Base-by-base conservation (phyloP, 2,113 vertebrate species). In the Dicentrarchus labrax region DNA sequence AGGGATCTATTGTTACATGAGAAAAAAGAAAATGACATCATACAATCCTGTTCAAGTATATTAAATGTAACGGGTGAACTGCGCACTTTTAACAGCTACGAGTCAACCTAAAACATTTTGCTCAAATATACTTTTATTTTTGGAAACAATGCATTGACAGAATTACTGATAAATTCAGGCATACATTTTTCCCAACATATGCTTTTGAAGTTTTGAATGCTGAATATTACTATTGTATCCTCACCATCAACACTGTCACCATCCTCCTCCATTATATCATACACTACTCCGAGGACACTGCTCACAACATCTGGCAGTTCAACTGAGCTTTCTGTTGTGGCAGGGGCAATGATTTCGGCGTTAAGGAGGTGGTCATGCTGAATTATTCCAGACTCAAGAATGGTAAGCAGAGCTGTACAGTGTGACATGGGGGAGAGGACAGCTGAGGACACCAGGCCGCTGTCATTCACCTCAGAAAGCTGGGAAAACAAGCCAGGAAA, bases 351-450 rank as follows among this genome's bases (percentile, higher is more conserved):
- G 2, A 45, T 53, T 8, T 80, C 62, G 0, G 21, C 6, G 8
- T 62, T 68, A 22, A 86, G 60, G 36, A 85, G 8, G 56, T 30
- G 59, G 8, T 82, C 64, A 22, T 86, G 87, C 62, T 59, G 70
- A 0, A 64, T 16, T 41, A 86, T 76, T 43, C 86, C 84, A 4
- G 92, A 54, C 51, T 77, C 78, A 22, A 98, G 83, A n/a, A 98
- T 2, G 62, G 95, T 96, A 80, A 99, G 96, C 80, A 97, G 6
- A 17, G 96, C 95, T 16, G 95, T 71, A 9, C 47, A 89, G 36
- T 89, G 76, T 0, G 97, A 97, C 56, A 97, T 77, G 0, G 96
- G 95, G 0, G 96, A 97, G 24, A 99, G 83, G 61, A 99, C 83
- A 15, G 96, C 98, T 0, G 96, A 96, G 82, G 89, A 71, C 12